Evolutionary conservation across 2,888 invertebrate species (phyloP), one percentile per base, ranked within the genome.

Genomic region (Tinea trinotella): DNA sequence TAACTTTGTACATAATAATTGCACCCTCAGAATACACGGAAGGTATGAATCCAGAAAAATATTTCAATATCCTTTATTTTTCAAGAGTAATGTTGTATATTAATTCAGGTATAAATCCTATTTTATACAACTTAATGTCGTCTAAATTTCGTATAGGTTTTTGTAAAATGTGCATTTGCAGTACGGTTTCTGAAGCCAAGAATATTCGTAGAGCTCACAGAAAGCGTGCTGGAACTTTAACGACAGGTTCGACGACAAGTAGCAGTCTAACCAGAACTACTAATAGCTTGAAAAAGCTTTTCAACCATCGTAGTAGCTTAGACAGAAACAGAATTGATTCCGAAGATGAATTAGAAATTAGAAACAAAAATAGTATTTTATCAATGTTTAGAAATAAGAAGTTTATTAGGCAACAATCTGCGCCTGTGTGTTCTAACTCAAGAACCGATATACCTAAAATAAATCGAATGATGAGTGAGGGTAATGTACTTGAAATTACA

Each of bases 111-210:
- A 90, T 95, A 60, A 96, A 97, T 76, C 96, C 96, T 0, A 93
- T 96, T 61, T 82, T 97, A n/a, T 97, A 97, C 71, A 96, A 96
- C 71, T 83, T 96, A 59, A 95, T 96, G 93, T 95, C 95, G 40
- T 94, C 95, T 1, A 96, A 95, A 78, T 97, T 97, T 69, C 90
- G 96, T 1, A 89, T 91, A 55, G 94, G 94, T 0, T 95, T 95
- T 64, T 85, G 91, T 55, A 89, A 88, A 65, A 87, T 93, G 0
- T 93, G 91, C 64, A 87, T 89, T 40, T 84, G 88, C 60, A 85
- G 78, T 55, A 53, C 76, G 76, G n/a, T n/a, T n/a, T 63, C 68
- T 12, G 75, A 73, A 46, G 65, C 65, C 48, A 70, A 77, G 36
- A 81, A 81, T 56, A 78, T 84, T 55, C 79, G 83, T 58, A 68